phyloP scores from a whole-genome alignment of 2,888 invertebrate species.

The Arctia plantaginis region DNA sequence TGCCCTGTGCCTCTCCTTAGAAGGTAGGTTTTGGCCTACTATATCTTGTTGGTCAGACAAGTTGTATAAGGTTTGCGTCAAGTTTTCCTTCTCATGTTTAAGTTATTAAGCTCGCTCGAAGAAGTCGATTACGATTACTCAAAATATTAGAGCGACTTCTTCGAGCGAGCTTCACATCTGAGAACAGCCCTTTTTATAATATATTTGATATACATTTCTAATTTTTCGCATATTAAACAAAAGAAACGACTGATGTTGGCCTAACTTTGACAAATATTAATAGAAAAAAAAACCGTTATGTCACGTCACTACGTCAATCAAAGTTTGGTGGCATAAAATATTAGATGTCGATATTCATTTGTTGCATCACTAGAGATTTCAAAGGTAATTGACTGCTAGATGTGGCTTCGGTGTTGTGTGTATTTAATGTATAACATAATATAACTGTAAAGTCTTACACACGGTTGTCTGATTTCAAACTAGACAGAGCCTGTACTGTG shows the following conservation, averaged over 20 bases:
- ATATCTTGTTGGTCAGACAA: too few relatives aligned
- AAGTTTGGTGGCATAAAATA: conserved; percentile 69
- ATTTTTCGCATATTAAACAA: conserved; percentile 47
- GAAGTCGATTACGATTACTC: too few relatives aligned
- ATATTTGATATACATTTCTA: conserved; percentile 15
- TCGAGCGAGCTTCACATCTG: neutral
- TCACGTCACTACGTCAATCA: conserved; percentile 50
- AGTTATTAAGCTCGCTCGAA: too few relatives aligned
- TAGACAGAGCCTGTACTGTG: too few relatives aligned
- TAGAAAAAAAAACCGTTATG: conserved; percentile 57
- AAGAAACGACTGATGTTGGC: conserved; percentile 21
- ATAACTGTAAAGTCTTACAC: neutral
- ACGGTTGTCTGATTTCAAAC: neutral
- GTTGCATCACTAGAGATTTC: conserved; percentile 66
- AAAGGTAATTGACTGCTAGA: conserved; percentile 42
- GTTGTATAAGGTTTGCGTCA: too few relatives aligned
- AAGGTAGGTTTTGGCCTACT: too few relatives aligned
- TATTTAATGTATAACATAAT: neutral
- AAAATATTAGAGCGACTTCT: neutral
- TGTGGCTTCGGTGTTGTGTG: conserved; percentile 28
- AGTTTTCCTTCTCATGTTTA: too few relatives aligned
- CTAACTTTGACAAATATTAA: conserved; percentile 60
- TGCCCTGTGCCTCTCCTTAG: too few relatives aligned
- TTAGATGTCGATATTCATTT: conserved; percentile 73
- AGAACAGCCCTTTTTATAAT: conserved; percentile 17